These are phyloP conservation scores for Triplophysa dalaica DNA, from an alignment of 2,113 vertebrate species.

Conservation along the genomic window DNA sequence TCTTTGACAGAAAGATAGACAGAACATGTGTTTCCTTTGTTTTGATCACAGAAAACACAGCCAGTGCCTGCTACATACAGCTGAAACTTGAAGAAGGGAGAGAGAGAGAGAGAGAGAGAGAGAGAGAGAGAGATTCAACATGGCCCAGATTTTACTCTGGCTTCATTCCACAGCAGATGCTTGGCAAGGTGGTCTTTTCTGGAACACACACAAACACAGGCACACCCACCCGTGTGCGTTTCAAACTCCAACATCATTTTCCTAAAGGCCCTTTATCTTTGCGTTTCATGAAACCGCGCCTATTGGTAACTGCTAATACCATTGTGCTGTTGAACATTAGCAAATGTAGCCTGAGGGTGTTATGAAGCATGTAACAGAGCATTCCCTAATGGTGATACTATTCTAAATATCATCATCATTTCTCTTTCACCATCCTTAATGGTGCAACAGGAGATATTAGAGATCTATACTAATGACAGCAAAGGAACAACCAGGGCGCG, in stretches of 20 bases:
- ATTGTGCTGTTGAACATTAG: not conserved
- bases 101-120: conserved; percentile 1
- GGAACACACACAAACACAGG: not conserved
- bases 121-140: conserved; percentile 11
- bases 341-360: conserved; percentile 21
- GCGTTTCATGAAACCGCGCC: not conserved
- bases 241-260: conserved; percentile 2
- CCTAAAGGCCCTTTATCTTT: conserved; percentile 6
- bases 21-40: conserved; percentile 30
- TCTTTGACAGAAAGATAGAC: conserved; percentile 4
- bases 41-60: conserved; percentile 40
- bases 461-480: not conserved
- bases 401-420: conserved; percentile 28
- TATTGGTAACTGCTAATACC: conserved; percentile 16
- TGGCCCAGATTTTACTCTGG: conserved; percentile 35
- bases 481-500: not conserved
- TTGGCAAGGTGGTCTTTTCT: conserved; percentile 27
- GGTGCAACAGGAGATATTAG: conserved; percentile 21
- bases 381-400: conserved; percentile 30
- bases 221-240: not conserved
- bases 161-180: conserved; percentile 35
- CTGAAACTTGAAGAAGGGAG: conserved; percentile 31
- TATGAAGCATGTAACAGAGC: conserved; percentile 11
- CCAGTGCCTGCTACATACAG: conserved; percentile 14
- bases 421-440: conserved; percentile 9